Conservation (phyloP, 2,797 vertebrate genomes). For the Semotilus atromaculatus region DNA sequence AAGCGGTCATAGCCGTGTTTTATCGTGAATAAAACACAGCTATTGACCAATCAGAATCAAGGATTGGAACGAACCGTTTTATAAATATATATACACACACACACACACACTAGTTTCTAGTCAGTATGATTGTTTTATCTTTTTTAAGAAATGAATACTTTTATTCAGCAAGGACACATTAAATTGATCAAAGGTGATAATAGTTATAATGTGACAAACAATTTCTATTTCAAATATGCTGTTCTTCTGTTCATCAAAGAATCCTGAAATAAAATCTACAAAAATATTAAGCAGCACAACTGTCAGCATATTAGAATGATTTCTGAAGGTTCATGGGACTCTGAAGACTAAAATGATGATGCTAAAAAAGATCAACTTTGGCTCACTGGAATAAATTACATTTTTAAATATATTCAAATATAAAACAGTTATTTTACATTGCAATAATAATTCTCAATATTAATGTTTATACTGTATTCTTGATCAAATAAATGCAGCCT, state of each 20-base stretch:
- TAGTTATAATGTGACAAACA: neutral
- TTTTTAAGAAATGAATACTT: no score
- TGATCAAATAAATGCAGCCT: no score
- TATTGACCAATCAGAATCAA: no score
- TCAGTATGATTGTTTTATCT: neutral
- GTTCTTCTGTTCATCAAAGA: neutral
- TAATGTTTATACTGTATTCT: neutral
- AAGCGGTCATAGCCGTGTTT: no score
- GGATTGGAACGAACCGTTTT: no score
- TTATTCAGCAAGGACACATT: no score
- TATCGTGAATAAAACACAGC: no score
- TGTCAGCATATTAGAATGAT: neutral
- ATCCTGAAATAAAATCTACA: neutral
- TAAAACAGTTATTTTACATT: neutral
- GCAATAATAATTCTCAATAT: neutral
- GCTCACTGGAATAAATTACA: neutral
- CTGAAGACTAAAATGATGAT: neutral
- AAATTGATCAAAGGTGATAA: neutral
- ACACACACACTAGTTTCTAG: no score
- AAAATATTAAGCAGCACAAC: neutral
- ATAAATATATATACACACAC: no score
- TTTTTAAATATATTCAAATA: neutral
- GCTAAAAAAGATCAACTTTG: neutral
- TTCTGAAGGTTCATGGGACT: neutral
- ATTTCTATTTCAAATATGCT: neutral